Evolutionary conservation across 2,888 invertebrate species (phyloP).

Genomic region (Tetragonisca angustula): DNA sequence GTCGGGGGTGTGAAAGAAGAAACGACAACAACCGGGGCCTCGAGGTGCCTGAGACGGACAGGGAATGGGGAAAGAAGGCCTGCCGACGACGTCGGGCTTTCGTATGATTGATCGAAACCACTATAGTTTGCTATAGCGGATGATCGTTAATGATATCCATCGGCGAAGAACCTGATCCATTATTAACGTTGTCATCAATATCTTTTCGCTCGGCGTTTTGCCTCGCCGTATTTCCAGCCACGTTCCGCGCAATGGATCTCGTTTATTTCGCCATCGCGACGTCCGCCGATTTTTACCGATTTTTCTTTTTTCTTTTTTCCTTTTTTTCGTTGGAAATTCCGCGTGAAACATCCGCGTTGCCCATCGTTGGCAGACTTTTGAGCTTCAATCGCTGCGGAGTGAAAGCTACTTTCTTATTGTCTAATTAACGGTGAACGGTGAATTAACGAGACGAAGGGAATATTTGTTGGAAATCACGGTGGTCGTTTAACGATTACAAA

Average conservation of each 20-base stretch:
- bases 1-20: conserved; percentile 69
- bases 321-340: neutral
- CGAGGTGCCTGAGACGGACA: conserved; percentile 57
- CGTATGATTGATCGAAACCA: conserved; percentile 77
- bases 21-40: conserved; percentile 65
- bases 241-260: neutral
- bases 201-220: conserved; percentile 55
- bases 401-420: too few species aligned
- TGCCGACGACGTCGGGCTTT: conserved; percentile 75
- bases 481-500: too few species aligned
- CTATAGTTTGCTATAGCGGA: conserved; percentile 64
- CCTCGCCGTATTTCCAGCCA: conserved; percentile 28
- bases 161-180: conserved; percentile 70
- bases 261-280: neutral
- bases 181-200: conserved; percentile 73
- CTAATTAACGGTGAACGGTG: too few species aligned
- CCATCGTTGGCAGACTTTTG: neutral
- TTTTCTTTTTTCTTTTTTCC: neutral
- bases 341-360: neutral
- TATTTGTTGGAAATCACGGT: too few species aligned
- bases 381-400: too few species aligned
- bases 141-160: conserved; percentile 75
- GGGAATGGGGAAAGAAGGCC: conserved; percentile 65
- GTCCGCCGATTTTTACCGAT: neutral
- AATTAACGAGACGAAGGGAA: too few species aligned